Conservation (phyloP, 2,797 vertebrate species). For the Amblyraja radiata region DNA sequence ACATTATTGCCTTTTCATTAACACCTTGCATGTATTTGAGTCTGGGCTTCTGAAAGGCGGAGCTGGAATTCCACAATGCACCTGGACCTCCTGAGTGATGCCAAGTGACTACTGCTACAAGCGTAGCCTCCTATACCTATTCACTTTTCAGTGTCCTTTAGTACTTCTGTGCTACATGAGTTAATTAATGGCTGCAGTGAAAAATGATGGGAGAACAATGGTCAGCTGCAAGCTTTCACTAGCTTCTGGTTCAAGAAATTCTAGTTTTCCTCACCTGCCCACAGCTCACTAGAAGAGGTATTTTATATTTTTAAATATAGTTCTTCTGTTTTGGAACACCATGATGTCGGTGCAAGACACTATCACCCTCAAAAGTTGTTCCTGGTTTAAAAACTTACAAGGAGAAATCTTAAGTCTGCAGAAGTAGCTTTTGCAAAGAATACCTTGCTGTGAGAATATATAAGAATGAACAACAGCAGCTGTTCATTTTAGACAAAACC, state of each 20-base stretch:
- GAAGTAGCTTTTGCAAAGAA: not conserved
- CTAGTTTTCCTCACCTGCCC: not conserved
- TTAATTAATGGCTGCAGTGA: not conserved
- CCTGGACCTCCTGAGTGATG: not conserved
- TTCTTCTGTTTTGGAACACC: not conserved
- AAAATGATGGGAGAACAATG: not conserved
- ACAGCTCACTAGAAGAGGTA: not conserved
- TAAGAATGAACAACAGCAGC: not conserved
- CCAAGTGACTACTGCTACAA: not conserved
- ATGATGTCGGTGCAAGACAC: not conserved
- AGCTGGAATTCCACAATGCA: not conserved
- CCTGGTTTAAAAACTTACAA: not conserved
- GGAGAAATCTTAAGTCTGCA: not conserved
- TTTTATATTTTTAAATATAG: not conserved
- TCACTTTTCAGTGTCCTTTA: not conserved
- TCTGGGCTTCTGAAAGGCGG: too few relatives aligned
- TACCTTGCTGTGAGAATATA: not conserved
- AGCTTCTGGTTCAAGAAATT: not conserved
- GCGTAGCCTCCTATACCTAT: not conserved
- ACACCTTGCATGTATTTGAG: too few relatives aligned
- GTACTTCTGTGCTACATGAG: not conserved
- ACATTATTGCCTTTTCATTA: too few relatives aligned
- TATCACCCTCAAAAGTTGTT: not conserved
- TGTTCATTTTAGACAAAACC: constrained; percentile 1
- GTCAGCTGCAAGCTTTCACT: not conserved